These are phyloP conservation scores for Xanthorhoe spadicearia DNA, from an alignment of 2,888 invertebrate genomes.

Conservation along the genomic window DNA sequence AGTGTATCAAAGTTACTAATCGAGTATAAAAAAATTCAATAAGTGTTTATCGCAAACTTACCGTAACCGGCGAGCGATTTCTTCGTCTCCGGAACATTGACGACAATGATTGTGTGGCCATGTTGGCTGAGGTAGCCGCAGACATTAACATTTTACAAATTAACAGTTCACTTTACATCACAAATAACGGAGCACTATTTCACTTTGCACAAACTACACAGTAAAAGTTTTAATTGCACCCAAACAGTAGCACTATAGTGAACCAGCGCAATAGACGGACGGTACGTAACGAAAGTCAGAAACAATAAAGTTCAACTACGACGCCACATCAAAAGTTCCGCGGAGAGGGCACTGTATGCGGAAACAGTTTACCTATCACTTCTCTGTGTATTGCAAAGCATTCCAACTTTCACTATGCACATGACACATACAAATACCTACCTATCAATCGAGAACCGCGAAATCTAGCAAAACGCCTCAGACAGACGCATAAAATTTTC, in stretches of 20 bases:
- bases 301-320: conserved; percentile 50
- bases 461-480: background rate
- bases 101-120: conserved; percentile 67
- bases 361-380: conserved; percentile 55
- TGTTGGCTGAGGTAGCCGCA: conserved; percentile 57
- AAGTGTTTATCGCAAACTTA: conserved; percentile 49
- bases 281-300: conserved; percentile 40
- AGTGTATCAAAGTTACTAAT: conserved; percentile 2
- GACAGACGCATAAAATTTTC: conserved; percentile 14
- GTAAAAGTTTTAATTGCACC: conserved; percentile 29
- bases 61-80: conserved; percentile 58
- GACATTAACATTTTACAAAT: conserved; percentile 68
- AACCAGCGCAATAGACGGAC: conserved; percentile 34
- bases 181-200: conserved; percentile 39
- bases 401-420: conserved; percentile 59
- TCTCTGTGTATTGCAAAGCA: conserved; percentile 58
- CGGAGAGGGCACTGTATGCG: conserved; percentile 45
- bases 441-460: conserved; percentile 3
- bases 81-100: conserved; percentile 70
- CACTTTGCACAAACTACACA: conserved; percentile 31
- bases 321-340: conserved; percentile 54
- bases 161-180: conserved; percentile 46
- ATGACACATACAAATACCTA: conserved; percentile 28
- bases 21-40: conserved; percentile 14
- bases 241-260: conserved; percentile 30